These are phyloP conservation scores for Epinephelus fuscoguttatus DNA, from an alignment of 2,113 vertebrate genomes.

Conservation along the genomic window DNA sequence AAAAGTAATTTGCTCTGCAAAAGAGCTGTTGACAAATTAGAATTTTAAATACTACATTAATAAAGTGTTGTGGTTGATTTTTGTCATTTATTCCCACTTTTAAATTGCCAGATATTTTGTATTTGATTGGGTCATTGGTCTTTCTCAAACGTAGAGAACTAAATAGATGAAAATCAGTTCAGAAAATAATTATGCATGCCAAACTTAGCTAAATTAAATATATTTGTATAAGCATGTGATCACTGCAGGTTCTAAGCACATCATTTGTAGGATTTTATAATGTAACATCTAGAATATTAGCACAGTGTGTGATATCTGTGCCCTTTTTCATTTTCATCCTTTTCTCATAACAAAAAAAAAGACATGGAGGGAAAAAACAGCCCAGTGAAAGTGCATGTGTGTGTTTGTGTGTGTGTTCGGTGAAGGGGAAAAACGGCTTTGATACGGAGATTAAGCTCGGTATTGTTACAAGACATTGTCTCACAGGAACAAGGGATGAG, in stretches of 20 bases:
- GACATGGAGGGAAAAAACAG: background rate
- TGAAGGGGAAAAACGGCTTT: slow-evolving; percentile 98
- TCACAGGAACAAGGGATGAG: slow-evolving; percentile 90
- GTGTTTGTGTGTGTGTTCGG: slow-evolving; percentile 84
- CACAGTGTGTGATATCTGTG: background rate
- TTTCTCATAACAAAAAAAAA: background rate
- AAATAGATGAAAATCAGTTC: background rate
- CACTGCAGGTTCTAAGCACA: background rate
- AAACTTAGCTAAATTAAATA: no score
- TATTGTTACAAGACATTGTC: slow-evolving; percentile 99
- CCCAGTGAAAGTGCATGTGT: slow-evolving; percentile 62
- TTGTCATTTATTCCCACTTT: background rate
- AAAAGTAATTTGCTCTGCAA: background rate
- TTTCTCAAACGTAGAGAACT: background rate
- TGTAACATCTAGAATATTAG: background rate
- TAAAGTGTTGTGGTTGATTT: background rate
- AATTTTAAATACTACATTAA: background rate
- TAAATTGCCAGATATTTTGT: no score
- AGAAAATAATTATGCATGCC: background rate
- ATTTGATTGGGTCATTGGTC: background rate
- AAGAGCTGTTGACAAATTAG: background rate
- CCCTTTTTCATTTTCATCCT: slow-evolving; percentile 11
- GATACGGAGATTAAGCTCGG: slow-evolving; percentile 98
- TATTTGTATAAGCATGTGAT: background rate
- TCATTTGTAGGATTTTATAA: background rate